Conservation (phyloP, 2,797 vertebrate genomes). For the Antrozous pallidus region DNA sequence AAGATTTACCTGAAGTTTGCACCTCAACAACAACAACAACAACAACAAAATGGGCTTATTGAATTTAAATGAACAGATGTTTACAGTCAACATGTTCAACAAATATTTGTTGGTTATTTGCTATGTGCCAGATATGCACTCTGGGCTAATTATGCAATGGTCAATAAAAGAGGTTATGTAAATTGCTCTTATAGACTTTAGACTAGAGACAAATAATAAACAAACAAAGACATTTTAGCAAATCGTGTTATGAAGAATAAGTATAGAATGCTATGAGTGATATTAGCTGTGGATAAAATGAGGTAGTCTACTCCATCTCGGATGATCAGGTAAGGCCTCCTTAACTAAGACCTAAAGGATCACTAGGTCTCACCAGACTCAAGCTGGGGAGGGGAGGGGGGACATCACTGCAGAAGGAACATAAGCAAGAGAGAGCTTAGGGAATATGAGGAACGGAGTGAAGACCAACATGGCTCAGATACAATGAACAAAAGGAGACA, state of each 20-base stretch:
- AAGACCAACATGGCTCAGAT: neutral
- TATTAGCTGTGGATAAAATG: neutral
- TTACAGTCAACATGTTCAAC: conserved; percentile 35
- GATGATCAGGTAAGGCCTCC: neutral
- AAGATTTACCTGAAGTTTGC: neutral
- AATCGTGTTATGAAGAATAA: conserved; percentile 2
- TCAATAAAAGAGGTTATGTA: conserved; percentile 2
- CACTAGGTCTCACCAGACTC: neutral
- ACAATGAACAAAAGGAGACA: neutral
- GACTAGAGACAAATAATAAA: neutral
- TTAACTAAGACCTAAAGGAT: neutral
- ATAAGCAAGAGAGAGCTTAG: neutral
- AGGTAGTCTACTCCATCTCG: neutral
- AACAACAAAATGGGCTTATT: neutral
- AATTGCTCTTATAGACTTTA: neutral
- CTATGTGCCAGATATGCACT: neutral
- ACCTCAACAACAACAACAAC: neutral
- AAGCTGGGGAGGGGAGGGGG: rapidly evolving
- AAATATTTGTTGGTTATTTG: conserved; percentile 31
- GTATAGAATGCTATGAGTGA: neutral
- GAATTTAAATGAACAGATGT: conserved; percentile 23
- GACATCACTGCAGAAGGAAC: too few relatives aligned
- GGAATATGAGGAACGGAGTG: neutral
- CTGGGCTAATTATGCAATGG: neutral
- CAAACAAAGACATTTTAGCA: neutral